Evolutionary conservation across 2,797 vertebrate genomes (phyloP).

Genomic region (Hemibagrus guttatus): DNA sequence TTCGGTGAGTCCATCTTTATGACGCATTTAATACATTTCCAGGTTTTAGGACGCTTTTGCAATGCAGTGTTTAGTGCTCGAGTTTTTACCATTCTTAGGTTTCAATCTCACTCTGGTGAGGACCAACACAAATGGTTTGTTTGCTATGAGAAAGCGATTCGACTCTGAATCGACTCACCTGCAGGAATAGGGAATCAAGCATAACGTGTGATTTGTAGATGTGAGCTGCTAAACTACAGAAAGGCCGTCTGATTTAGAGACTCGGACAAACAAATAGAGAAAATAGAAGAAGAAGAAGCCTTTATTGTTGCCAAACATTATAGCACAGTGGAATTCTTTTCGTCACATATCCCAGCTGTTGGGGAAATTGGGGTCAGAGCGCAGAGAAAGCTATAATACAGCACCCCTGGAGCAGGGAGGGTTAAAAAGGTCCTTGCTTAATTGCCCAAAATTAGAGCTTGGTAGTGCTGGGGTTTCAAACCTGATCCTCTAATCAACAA

Average conservation of each 20-base stretch:
- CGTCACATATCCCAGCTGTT: too few species aligned
- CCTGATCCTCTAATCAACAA: too few species aligned
- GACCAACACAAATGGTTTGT: neutral
- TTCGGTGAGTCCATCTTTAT: conserved; percentile 77
- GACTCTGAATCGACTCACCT: neutral
- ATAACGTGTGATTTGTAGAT: neutral
- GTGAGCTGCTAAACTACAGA: neutral
- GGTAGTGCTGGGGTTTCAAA: too few species aligned
- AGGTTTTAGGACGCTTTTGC: neutral
- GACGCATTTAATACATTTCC: neutral
- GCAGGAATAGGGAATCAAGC: neutral
- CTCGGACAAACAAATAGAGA: neutral
- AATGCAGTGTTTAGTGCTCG: neutral
- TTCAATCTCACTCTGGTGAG: neutral
- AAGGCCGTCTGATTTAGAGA: neutral
- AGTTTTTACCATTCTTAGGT: neutral
- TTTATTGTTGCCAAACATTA: too few species aligned
- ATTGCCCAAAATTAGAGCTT: too few species aligned
- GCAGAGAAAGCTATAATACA: too few species aligned
- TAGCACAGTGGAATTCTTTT: too few species aligned
- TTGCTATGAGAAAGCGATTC: neutral
- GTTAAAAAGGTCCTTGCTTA: too few species aligned
- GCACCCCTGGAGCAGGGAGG: too few species aligned
- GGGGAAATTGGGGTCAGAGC: too few species aligned
- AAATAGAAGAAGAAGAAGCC: neutral